Base-by-base conservation (phyloP, 1,140 invertebrate genomes). In the Lucilia sericata region DNA sequence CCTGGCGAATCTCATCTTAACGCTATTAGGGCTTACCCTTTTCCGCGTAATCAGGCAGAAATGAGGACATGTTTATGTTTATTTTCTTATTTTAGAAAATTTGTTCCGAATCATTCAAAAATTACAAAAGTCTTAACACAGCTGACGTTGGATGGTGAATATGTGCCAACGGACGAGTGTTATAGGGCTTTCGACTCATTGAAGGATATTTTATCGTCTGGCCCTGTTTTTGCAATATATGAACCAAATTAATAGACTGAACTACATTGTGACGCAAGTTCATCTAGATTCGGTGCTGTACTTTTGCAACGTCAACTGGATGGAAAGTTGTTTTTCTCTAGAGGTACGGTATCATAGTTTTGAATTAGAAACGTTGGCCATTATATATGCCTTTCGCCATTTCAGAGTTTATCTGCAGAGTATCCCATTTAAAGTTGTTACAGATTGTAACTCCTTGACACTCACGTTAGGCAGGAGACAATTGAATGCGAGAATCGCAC, bases 261-360 rank as follows among this genome's bases (percentile, higher is more conserved):
- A 25, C 51, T 82, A 49, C 51, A 82, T 17, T 82, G 80, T 60
- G 49, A 82, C 47, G 80, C 80, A 55, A 82, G 80, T 82, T 5
- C 47, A 51, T 49, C 47, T 49, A 51, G 80, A 25, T 82, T 60
- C 21, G 80, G 80, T 10, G 80, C 51, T 60, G 80, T 82, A 30
- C 21, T 82, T 36, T 55, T 82, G 30, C 80, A 82, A 60, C 80
- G 51, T n/a, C 47, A 82, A 60, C 17, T 19, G 12, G 51, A 82
- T 82, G 55, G 30, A 21, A 82, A 60, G 25, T 82, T 60, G 25
- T 60, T n/a, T 60, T 82, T 82, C 21, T 55, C 80, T 55, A 82
- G 19, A 82, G 25, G 42, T 47, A 30, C 42, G 51, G 21, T 82
- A 60, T 82, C 80, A 82, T 25, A 82, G 49, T 25, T 55, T 82